Percentiles rank a stretch among this genome's conserved stretches.
Conservation (phyloP, 2,888 invertebrate genomes). For the Parnassius apollo region DNA sequence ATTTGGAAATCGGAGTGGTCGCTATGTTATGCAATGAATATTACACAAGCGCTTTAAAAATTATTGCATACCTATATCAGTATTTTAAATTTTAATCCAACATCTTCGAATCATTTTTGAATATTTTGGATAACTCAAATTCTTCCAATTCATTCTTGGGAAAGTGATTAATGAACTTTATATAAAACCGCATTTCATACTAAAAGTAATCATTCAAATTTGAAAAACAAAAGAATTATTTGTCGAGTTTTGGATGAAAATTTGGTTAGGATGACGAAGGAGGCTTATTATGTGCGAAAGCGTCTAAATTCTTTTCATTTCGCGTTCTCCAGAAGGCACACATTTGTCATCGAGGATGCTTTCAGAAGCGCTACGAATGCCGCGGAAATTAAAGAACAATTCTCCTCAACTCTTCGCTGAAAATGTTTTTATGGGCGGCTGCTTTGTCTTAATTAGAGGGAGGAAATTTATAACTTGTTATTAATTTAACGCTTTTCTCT, state of each 20-base stretch:
- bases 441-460: conserved; percentile 20
- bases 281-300: conserved; percentile 15
- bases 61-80: too few species aligned
- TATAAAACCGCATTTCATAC: conserved; percentile 13
- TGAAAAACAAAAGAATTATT: conserved; percentile 31
- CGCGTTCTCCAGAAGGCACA: conserved; percentile 18
- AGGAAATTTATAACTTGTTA: conserved; percentile 20
- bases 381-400: conserved; percentile 23
- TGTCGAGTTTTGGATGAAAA: conserved; percentile 28
- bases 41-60: too few species aligned
- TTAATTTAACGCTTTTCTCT: conserved; percentile 13
- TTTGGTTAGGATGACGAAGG: conserved; percentile 18
- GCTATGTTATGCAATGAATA: too few species aligned
- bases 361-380: conserved; percentile 5
- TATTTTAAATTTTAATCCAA: too few species aligned
- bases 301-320: conserved; percentile 21
- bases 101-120: too few species aligned
- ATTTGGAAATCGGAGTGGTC: too few species aligned
- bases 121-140: too few species aligned
- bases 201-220: conserved; percentile 13
- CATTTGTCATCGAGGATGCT: conserved; percentile 17
- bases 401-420: conserved; percentile 19
- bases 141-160: background rate
- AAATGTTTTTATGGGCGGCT: conserved; percentile 14
- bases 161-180: conserved; percentile 12